These are phyloP conservation scores for Meloe dianella DNA, from an alignment of 2,888 invertebrate genomes.

Conservation along the genomic window DNA sequence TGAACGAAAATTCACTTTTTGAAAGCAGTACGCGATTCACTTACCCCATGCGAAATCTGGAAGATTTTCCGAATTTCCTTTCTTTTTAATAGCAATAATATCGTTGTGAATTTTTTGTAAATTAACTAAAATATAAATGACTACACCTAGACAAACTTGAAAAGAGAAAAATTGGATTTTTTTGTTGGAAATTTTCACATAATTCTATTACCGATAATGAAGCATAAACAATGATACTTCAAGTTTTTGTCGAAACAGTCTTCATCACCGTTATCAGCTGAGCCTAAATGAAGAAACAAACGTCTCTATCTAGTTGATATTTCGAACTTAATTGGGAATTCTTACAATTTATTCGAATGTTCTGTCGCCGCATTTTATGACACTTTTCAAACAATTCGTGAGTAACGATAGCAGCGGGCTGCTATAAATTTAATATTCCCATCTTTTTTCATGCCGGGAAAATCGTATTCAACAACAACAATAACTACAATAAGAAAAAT, in stretches of 20 bases:
- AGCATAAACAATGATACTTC: background rate
- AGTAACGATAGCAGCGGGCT: background rate
- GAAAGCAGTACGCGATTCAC: no score
- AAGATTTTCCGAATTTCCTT: background rate
- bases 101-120: background rate
- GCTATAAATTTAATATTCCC: background rate
- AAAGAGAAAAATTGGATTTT: background rate
- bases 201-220: background rate
- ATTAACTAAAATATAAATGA: background rate
- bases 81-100: background rate
- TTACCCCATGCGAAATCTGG: background rate
- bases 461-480: background rate
- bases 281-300: background rate
- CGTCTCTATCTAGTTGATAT: no score
- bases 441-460: background rate
- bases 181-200: background rate
- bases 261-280: background rate
- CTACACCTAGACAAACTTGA: background rate
- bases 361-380: constrained; percentile 1
- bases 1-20: no score
- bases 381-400: background rate
- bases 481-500: background rate
- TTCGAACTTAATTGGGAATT: background rate
- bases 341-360: background rate
- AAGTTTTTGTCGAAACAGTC: background rate